Conservation (phyloP, 1,140 invertebrate genomes). For the Zaprionus nigranus region DNA sequence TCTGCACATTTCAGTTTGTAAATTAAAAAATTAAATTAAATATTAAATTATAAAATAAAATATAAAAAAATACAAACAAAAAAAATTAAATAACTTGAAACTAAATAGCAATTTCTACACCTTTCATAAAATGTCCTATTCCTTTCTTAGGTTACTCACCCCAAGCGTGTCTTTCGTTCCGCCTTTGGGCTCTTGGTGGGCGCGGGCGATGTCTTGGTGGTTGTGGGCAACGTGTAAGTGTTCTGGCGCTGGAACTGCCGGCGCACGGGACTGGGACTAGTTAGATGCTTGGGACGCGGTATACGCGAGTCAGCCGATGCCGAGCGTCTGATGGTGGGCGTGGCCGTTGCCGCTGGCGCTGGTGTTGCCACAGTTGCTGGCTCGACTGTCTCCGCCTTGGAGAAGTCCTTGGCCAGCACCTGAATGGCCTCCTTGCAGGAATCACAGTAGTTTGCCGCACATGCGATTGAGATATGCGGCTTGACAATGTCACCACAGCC, state of each 20-base stretch:
- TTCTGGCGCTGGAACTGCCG: conserved; percentile 85
- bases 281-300: conserved; percentile 84
- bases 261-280: conserved; percentile 84
- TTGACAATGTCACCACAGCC: conserved; percentile 86
- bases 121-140: not conserved
- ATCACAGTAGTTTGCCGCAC: conserved; percentile 87
- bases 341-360: not conserved
- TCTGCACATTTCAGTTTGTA: not conserved
- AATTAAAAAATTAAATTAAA: not conserved
- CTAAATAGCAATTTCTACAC: not conserved
- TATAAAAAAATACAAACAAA: not conserved
- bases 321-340: conserved; percentile 47
- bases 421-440: conserved; percentile 88
- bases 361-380: not conserved
- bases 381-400: conserved; percentile 53
- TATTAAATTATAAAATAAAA: not conserved
- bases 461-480: conserved; percentile 85
- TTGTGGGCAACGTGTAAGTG: conserved; percentile 84
- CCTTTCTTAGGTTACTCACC: conserved; percentile 50
- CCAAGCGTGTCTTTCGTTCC: conserved; percentile 56
- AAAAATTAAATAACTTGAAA: not conserved
- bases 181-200: conserved; percentile 56
- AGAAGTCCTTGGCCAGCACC: conserved; percentile 85
- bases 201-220: conserved; percentile 38
- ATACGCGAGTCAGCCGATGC: conserved; percentile 80